Percentiles rank a stretch among this genome's conserved stretches.
phyloP scores from a whole-genome alignment of 2,888 invertebrate species.

The Ischnura elegans region DNA sequence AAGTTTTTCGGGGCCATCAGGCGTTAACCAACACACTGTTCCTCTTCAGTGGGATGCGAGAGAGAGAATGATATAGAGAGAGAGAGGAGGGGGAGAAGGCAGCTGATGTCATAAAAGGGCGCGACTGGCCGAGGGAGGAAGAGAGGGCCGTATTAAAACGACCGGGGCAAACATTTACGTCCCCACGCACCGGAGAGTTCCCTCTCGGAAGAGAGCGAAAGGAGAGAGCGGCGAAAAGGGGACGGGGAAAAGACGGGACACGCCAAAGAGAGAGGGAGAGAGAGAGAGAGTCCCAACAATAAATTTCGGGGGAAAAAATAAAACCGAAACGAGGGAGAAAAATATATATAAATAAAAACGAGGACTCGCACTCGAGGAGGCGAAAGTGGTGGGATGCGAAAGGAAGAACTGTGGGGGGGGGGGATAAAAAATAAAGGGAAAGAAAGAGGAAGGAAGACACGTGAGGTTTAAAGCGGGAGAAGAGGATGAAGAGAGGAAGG shows the following conservation, averaged over 20 bases:
- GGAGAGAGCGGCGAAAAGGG: neutral
- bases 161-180: conserved; percentile 43
- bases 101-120: conserved; percentile 58
- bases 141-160: conserved; percentile 37
- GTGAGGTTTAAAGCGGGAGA: too few relatives aligned
- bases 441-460: conserved; percentile 16
- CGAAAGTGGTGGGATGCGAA: neutral
- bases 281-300: conserved; percentile 20
- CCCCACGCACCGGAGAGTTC: conserved; percentile 42
- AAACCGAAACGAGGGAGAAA: neutral
- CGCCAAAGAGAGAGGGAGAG: neutral
- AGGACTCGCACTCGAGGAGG: neutral
- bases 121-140: neutral
- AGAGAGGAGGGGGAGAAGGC: neutral
- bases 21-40: conserved; percentile 37
- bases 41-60: too few relatives aligned
- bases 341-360: conserved; percentile 57
- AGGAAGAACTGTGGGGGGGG: neutral
- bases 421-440: conserved; percentile 32
- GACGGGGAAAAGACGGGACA: neutral
- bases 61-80: neutral
- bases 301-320: neutral
- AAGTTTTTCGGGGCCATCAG: neutral
- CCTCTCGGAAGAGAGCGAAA: neutral
- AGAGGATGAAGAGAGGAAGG: too few relatives aligned